Percentiles rank a stretch among this genome's conserved stretches.
Evolutionary conservation across 2,113 vertebrate species (phyloP).

Genomic region (Chionomys nivalis): DNA sequence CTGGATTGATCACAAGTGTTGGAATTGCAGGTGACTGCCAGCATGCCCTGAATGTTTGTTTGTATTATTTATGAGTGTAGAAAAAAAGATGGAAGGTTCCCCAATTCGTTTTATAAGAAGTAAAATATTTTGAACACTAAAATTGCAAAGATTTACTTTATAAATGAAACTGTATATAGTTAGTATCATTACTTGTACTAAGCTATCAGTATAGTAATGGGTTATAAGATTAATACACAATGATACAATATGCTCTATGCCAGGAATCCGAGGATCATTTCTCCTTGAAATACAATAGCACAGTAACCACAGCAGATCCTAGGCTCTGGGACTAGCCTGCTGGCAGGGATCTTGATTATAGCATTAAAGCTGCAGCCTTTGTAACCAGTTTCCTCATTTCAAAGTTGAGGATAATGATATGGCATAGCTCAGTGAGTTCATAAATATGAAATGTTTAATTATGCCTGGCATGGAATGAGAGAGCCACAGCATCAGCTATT

Average conservation of each 20-base stretch:
- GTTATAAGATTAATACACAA: background rate
- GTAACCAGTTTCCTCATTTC: conserved; percentile 17
- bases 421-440: conserved; percentile 24
- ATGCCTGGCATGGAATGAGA: background rate
- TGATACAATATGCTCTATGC: background rate
- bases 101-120: conserved; percentile 10
- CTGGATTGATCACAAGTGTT: background rate
- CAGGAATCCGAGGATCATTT: background rate
- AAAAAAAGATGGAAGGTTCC: background rate
- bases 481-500: background rate
- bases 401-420: conserved; percentile 26
- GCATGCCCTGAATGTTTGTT: background rate
- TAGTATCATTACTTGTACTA: background rate
- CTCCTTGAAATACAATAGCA: background rate
- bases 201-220: background rate
- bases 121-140: background rate
- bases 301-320: background rate
- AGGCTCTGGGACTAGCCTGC: background rate
- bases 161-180: background rate
- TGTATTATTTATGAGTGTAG: background rate
- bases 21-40: background rate
- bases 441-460: conserved; percentile 48
- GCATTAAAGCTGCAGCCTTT: background rate
- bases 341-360: background rate
- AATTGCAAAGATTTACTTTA: conserved; percentile 10